Percentiles rank a stretch among this genome's conserved stretches.
Evolutionary conservation across 92 coral and sea anemone species (phyloP).

Genomic region (Bergia puertoricense): DNA sequence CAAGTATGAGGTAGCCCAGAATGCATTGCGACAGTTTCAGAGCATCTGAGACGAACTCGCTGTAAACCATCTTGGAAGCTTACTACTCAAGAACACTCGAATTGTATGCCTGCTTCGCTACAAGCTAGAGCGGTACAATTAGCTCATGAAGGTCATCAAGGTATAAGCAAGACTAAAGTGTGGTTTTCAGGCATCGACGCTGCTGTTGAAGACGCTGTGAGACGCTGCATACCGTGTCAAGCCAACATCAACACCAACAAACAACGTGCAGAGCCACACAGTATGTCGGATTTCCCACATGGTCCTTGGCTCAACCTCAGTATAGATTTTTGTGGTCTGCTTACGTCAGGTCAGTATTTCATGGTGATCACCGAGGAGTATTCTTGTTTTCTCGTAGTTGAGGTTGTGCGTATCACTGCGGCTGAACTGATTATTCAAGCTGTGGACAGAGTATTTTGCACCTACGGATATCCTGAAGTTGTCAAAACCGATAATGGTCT

Average conservation of each 20-base stretch:
- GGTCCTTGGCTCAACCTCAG: slow-evolving; percentile 31
- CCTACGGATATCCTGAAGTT: slow-evolving; percentile 24
- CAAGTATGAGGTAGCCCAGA: not conserved
- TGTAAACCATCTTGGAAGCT: slow-evolving; percentile 2
- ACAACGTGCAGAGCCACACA: slow-evolving; percentile 27
- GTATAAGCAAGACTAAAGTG: slow-evolving; percentile 20
- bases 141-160: slow-evolving; percentile 40
- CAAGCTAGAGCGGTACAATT: slow-evolving; percentile 33
- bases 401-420: slow-evolving; percentile 19
- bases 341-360: slow-evolving; percentile 43
- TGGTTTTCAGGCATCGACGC: slow-evolving; percentile 23
- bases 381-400: slow-evolving; percentile 38
- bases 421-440: slow-evolving; percentile 26
- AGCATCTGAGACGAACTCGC: slow-evolving; percentile 3
- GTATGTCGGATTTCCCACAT: slow-evolving; percentile 33
- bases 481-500: slow-evolving; percentile 51
- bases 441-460: not conserved
- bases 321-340: slow-evolving; percentile 49
- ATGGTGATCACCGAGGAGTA: slow-evolving; percentile 29
- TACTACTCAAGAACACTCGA: not conserved
- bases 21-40: slow-evolving; percentile 24
- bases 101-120: slow-evolving; percentile 42
- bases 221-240: slow-evolving; percentile 42
- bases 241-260: slow-evolving; percentile 13
- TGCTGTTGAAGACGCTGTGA: slow-evolving; percentile 1